Conservation (phyloP, 2,888 invertebrate genomes). For the Elysia crispata region DNA sequence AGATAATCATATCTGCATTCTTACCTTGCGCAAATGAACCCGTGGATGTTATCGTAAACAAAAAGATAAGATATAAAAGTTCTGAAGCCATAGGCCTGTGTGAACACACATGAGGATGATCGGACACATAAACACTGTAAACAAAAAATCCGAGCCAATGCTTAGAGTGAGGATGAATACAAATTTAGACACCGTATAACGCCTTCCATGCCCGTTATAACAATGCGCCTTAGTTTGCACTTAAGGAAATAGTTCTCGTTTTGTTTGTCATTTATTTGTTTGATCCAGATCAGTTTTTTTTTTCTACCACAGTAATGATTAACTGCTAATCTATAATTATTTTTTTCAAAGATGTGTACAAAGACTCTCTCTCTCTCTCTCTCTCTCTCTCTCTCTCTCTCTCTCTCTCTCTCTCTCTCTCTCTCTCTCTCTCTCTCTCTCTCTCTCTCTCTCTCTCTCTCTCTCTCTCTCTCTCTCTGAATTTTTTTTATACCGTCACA, state of each 20-base stretch:
- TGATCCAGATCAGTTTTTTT: no score
- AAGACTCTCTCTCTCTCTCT: not conserved
- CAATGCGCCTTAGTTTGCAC: no score
- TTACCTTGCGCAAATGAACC: slow-evolving; percentile 45
- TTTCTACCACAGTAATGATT: no score
- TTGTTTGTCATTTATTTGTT: no score
- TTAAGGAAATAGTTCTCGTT: no score
- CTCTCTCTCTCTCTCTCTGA: not conserved
- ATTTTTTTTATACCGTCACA: not conserved
- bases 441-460: slow-evolving; percentile 13
- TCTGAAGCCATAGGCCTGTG: slow-evolving; percentile 46
- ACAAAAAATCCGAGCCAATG: slow-evolving; percentile 24
- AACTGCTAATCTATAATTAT: no score
- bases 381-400: not conserved
- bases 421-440: slow-evolving; percentile 20
- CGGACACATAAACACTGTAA: slow-evolving; percentile 40
- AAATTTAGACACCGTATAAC: no score
- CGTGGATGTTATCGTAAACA: slow-evolving; percentile 48
- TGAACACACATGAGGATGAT: slow-evolving; percentile 49
- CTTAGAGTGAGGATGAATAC: no score
- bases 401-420: not conserved
- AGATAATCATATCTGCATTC: slow-evolving; percentile 21
- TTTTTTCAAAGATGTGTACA: not conserved
- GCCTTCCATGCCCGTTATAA: no score
- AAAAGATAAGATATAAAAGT: slow-evolving; percentile 49